Conservation (phyloP, 2,797 vertebrate genomes). For the Percopsis omiscomaycus region DNA sequence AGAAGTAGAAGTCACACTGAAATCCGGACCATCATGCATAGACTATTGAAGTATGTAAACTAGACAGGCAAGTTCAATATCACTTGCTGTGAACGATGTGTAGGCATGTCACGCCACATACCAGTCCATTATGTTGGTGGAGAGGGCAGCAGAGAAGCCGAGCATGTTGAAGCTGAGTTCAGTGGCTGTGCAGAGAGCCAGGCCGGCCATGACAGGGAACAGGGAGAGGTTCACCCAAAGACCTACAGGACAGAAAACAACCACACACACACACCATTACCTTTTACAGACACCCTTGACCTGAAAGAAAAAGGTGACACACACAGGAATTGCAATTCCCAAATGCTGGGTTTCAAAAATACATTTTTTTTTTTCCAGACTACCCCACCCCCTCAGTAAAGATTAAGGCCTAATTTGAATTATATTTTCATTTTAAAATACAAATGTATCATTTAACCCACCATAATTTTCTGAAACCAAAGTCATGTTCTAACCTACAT, state of each 20-base stretch:
- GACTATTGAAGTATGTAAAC: too few relatives aligned
- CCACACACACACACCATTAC: not conserved
- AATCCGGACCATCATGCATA: too few relatives aligned
- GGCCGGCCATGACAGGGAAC: slow-evolving; percentile 90
- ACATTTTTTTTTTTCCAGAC: too few relatives aligned
- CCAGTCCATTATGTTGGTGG: slow-evolving; percentile 99
- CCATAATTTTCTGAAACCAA: too few relatives aligned
- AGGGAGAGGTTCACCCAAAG: slow-evolving; percentile 93
- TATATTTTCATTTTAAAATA: too few relatives aligned
- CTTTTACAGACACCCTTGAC: not conserved
- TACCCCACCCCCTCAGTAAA: too few relatives aligned
- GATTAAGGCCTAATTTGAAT: too few relatives aligned
- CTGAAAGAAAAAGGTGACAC: not conserved
- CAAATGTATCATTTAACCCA: too few relatives aligned
- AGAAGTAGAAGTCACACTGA: too few relatives aligned
- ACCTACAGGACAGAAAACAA: slow-evolving; percentile 67
- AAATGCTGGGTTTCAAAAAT: too few relatives aligned
- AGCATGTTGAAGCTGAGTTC: slow-evolving; percentile 95
- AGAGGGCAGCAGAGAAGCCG: slow-evolving; percentile 92
- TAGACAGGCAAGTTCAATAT: too few relatives aligned
- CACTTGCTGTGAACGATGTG: not conserved
- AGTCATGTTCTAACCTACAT: too few relatives aligned
- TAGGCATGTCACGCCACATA: slow-evolving; percentile 43
- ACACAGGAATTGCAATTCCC: not conserved
- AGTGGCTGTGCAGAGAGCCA: slow-evolving; percentile 90